Conservation (phyloP, 2,797 vertebrate species). For the Sebastes matsubarae region DNA sequence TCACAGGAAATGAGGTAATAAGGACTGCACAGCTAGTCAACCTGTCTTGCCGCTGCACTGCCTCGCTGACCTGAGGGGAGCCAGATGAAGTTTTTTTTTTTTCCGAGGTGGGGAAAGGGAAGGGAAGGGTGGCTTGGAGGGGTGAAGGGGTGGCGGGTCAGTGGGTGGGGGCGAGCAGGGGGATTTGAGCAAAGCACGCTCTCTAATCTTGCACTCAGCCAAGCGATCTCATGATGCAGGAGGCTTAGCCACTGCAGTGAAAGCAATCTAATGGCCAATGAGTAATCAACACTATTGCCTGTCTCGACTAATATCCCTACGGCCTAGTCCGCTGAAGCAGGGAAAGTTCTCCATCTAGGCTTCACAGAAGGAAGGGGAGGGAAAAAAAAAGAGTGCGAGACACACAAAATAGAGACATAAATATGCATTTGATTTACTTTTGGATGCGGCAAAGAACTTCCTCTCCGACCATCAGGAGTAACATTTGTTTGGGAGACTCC, state of each 20-base stretch:
- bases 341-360: slow-evolving; percentile 49
- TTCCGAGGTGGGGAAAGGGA: slow-evolving; percentile 51
- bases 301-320: slow-evolving; percentile 81
- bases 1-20: slow-evolving; percentile 87
- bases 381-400: not conserved
- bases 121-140: slow-evolving; percentile 57
- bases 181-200: slow-evolving; percentile 82
- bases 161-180: slow-evolving; percentile 52
- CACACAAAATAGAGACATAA: slow-evolving; percentile 61
- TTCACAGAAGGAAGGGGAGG: slow-evolving; percentile 18
- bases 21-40: slow-evolving; percentile 81
- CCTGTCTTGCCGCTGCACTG: slow-evolving; percentile 72
- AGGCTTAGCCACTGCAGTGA: slow-evolving; percentile 84
- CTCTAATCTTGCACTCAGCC: slow-evolving; percentile 86
- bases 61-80: slow-evolving; percentile 76
- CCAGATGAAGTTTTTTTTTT: slow-evolving; percentile 71
- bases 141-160: slow-evolving; percentile 51
- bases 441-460: slow-evolving; percentile 67
- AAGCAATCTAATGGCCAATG: slow-evolving; percentile 89
- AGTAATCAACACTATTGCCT: slow-evolving; percentile 90
- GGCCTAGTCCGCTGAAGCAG: slow-evolving; percentile 69
- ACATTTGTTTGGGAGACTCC: slow-evolving; percentile 70
- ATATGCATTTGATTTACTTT: slow-evolving; percentile 73
- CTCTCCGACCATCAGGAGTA: slow-evolving; percentile 65
- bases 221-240: slow-evolving; percentile 86